These are phyloP conservation scores for Schizopygopsis malacanthus DNA, from an alignment of 2,797 vertebrate species.

Conservation along the genomic window DNA sequence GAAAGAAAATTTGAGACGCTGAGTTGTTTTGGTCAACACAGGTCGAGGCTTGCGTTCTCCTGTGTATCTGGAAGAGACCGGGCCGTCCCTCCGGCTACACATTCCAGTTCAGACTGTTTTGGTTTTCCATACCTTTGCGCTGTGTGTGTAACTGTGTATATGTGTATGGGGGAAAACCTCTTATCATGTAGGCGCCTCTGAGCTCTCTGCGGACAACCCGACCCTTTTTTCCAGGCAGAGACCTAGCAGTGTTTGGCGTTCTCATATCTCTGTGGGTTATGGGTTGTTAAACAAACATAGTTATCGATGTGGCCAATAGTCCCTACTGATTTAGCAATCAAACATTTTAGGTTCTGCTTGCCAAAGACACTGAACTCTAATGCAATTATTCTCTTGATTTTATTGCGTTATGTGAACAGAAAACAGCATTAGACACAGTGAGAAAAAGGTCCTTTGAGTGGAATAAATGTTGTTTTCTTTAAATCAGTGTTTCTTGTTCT, in stretches of 20 bases:
- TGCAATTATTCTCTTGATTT: slow-evolving; percentile 1
- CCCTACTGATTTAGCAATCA: slow-evolving; percentile 44
- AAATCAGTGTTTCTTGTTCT: neutral
- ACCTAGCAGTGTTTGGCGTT: slow-evolving; percentile 11
- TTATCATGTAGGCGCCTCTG: slow-evolving; percentile 9
- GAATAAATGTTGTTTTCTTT: slow-evolving; percentile 5
- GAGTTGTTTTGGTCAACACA: slow-evolving; percentile 11
- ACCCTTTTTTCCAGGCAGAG: slow-evolving; percentile 21
- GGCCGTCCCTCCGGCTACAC: neutral
- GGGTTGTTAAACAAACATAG: slow-evolving; percentile 42
- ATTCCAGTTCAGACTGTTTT: slow-evolving; percentile 30
- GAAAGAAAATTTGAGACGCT: slow-evolving; percentile 60
- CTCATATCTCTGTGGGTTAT: slow-evolving; percentile 27
- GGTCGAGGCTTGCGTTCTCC: slow-evolving; percentile 6
- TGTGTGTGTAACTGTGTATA: neutral
- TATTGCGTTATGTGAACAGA: slow-evolving; percentile 13
- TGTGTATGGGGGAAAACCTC: slow-evolving; percentile 8
- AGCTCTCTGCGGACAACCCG: neutral
- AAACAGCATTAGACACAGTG: slow-evolving; percentile 7
- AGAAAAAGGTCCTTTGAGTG: neutral
- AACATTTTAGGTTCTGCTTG: slow-evolving; percentile 9
- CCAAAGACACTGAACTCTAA: slow-evolving; percentile 28
- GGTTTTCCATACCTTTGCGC: slow-evolving; percentile 5
- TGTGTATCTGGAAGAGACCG: slow-evolving; percentile 30
- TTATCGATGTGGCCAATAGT: slow-evolving; percentile 32